Evolutionary conservation across 2,113 vertebrate genomes (phyloP).

Genomic region (Thalassarche chlororhynchos): DNA sequence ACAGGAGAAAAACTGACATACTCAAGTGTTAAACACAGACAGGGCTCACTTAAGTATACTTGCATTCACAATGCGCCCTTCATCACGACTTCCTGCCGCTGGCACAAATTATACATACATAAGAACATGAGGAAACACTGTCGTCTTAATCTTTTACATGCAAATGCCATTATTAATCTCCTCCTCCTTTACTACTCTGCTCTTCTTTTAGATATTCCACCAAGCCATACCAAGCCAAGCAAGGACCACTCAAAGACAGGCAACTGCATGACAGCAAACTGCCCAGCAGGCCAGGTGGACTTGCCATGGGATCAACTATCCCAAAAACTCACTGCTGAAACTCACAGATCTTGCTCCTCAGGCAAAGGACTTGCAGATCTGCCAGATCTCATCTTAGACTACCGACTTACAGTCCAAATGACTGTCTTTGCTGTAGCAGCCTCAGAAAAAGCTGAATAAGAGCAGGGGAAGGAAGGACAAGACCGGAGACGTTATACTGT

Average conservation of each 20-base stretch:
- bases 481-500: not conserved
- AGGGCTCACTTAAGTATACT: not conserved
- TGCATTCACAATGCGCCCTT: not conserved
- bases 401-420: not conserved
- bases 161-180: not conserved
- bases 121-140: not conserved
- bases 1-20: not conserved
- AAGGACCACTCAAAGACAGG: not conserved
- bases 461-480: not conserved
- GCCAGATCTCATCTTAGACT: not conserved
- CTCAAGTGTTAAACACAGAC: not conserved
- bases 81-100: not conserved
- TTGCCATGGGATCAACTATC: not conserved
- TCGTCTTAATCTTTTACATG: not conserved
- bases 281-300: not conserved
- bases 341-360: not conserved
- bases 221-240: not conserved
- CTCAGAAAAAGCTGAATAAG: not conserved
- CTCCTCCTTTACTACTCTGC: not conserved
- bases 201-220: not conserved
- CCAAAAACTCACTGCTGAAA: not conserved
- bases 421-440: not conserved
- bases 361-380: not conserved
- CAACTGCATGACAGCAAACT: not conserved
- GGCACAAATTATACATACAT: rapidly evolving